Evolutionary conservation across 2,797 vertebrate genomes (phyloP).

Genomic region (Saguinus oedipus): DNA sequence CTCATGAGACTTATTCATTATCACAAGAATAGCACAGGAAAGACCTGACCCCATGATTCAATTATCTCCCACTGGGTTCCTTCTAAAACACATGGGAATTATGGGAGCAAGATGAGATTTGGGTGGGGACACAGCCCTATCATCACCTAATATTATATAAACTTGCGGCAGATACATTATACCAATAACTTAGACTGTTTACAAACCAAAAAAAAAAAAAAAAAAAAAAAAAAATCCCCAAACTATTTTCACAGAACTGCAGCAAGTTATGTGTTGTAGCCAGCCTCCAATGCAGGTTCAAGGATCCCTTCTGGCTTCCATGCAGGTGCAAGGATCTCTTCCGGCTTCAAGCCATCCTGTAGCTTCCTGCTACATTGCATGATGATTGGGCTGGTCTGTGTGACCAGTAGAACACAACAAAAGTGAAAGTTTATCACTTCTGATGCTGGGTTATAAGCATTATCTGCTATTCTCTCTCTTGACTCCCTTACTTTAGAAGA

Average conservation of each 20-base stretch:
- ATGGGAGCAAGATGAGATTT: not conserved
- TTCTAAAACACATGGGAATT: not conserved
- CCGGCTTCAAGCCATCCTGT: not conserved
- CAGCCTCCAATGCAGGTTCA: not conserved
- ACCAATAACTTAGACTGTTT: not conserved
- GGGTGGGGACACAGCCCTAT: not conserved
- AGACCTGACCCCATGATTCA: not conserved
- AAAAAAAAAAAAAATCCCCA: not conserved
- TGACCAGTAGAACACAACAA: not conserved
- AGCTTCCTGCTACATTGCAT: fast-evolving
- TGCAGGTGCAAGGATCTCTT: not conserved
- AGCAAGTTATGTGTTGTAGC: not conserved
- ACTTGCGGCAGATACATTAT: not conserved
- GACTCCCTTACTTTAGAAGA: not conserved
- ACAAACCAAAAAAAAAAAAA: not conserved
- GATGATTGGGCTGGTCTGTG: not conserved
- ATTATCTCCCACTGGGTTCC: not conserved
- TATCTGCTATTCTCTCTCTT: not conserved
- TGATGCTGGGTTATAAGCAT: not conserved
- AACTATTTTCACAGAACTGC: not conserved
- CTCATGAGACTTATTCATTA: not conserved
- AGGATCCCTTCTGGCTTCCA: not conserved
- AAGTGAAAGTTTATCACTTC: not conserved
- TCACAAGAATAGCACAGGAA: not conserved
- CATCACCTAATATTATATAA: not conserved